Conservation (phyloP, 2,888 invertebrate species). For the Dione juno region DNA sequence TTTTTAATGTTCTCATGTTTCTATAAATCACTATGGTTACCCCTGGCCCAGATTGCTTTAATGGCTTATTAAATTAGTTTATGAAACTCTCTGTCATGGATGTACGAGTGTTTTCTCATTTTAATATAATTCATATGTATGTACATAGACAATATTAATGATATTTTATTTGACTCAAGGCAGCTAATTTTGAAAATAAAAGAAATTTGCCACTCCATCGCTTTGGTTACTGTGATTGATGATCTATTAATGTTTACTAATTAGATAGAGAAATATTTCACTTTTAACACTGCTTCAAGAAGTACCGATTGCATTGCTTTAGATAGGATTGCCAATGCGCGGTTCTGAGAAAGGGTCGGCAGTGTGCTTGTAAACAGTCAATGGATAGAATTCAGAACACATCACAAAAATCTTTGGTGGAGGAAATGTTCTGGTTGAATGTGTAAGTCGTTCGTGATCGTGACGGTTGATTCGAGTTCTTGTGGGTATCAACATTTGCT, state of each 20-base stretch:
- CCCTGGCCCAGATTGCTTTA: conserved; percentile 82
- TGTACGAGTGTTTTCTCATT: conserved; percentile 35
- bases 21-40: conserved; percentile 80
- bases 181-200: too few relatives aligned
- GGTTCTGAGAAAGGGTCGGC: too few relatives aligned
- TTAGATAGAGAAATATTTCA: background rate
- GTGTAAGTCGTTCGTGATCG: too few relatives aligned
- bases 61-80: conserved; percentile 78
- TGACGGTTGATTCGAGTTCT: too few relatives aligned
- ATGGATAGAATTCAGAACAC: too few relatives aligned
- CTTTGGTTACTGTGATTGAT: too few relatives aligned
- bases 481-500: too few relatives aligned
- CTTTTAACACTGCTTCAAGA: background rate
- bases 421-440: too few relatives aligned
- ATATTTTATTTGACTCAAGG: background rate
- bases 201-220: too few relatives aligned
- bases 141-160: background rate
- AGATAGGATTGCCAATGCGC: too few relatives aligned
- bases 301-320: background rate
- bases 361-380: too few relatives aligned
- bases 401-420: too few relatives aligned
- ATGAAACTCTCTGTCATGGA: conserved; percentile 53
- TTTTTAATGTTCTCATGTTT: conserved; percentile 84
- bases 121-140: conserved; percentile 7
- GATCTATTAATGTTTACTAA: background rate